phyloP scores from a whole-genome alignment of 2,113 vertebrate species.

The Gallinago jamesoni region DNA sequence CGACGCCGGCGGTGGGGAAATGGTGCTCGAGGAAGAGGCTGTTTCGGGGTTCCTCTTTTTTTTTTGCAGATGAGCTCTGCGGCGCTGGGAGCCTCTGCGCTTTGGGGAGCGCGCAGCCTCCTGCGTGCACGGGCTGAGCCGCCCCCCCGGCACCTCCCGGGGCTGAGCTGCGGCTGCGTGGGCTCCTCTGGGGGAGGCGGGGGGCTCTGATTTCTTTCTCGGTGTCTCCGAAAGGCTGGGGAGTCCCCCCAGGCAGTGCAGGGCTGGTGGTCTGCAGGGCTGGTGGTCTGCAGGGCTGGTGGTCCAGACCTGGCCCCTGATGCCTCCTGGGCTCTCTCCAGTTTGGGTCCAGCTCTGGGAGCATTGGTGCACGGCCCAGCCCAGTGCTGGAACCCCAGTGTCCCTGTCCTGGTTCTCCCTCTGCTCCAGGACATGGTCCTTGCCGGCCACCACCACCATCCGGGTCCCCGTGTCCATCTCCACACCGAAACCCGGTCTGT shows the following conservation, averaged over 20 bases:
- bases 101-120: accelerated
- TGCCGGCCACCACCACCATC: accelerated
- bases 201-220: background rate
- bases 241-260: background rate
- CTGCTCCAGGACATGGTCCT: accelerated
- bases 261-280: background rate
- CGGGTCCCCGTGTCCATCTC: accelerated
- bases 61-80: background rate
- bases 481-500: background rate
- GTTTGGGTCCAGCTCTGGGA: background rate
- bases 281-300: too few relatives aligned
- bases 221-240: too few relatives aligned
- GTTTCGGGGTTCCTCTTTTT: background rate
- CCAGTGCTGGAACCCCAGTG: accelerated
- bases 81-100: background rate
- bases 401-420: background rate
- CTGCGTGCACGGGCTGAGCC: accelerated
- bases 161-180: background rate
- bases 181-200: background rate
- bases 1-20: background rate
- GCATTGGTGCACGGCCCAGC: background rate
- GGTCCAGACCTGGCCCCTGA: background rate
- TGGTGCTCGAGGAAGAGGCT: background rate
- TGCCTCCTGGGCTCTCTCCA: background rate
- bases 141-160: background rate